Conservation (phyloP, 2,113 vertebrate genomes). For the Onychorhynchus coronatus region DNA sequence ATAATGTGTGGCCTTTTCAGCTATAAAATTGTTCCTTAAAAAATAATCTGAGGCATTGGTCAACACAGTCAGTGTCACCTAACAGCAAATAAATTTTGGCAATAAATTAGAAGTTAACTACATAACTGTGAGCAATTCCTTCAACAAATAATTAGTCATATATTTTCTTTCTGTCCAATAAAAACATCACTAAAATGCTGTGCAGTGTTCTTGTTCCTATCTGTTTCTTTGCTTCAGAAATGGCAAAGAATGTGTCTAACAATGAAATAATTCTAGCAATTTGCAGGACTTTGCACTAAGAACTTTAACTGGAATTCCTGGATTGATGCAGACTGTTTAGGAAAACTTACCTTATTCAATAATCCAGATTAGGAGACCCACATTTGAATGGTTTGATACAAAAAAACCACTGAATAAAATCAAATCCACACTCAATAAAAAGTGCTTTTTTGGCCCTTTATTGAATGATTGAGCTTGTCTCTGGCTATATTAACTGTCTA, state of each 20-base stretch:
- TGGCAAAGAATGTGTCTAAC: background rate
- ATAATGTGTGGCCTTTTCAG: slow-evolving; percentile 43
- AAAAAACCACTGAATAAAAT: background rate
- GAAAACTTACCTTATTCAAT: background rate
- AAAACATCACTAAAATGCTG: slow-evolving; percentile 18
- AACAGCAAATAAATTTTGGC: slow-evolving; percentile 55
- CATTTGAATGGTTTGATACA: background rate
- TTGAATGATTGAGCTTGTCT: background rate
- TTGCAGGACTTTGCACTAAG: background rate
- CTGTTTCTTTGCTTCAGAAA: background rate
- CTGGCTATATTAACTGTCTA: background rate
- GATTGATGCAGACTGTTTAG: background rate
- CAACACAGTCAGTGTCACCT: slow-evolving; percentile 5
- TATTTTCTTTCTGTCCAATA: slow-evolving; percentile 19
- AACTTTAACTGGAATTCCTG: background rate
- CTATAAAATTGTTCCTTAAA: slow-evolving; percentile 52
- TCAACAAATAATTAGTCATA: background rate
- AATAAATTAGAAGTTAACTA: slow-evolving; percentile 50
- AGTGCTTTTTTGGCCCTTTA: background rate
- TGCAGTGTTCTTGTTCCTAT: background rate
- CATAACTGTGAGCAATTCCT: background rate
- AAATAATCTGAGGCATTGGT: slow-evolving; percentile 51
- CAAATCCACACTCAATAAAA: background rate
- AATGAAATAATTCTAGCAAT: background rate
- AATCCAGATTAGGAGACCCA: background rate